Base-by-base conservation (phyloP, 2,113 vertebrate genomes). In the Marmota flaviventris region DNA sequence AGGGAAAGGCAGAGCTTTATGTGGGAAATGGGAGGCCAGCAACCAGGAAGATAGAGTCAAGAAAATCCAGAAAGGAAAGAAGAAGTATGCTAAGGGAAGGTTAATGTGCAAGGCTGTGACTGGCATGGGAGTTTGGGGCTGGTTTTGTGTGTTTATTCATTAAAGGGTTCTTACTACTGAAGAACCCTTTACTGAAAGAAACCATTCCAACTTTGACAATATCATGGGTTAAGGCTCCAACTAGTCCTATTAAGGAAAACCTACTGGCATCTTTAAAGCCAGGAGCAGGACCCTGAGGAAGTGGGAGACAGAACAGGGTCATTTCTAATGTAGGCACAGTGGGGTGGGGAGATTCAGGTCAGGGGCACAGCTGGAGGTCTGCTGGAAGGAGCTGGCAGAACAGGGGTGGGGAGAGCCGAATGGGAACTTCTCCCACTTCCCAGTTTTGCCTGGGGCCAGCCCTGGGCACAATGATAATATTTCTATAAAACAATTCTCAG, bases 391-490 rank as follows among this genome's bases (percentile, higher is more conserved):
- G 85, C 0, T 8, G n/a, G 48, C 58, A 34, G 63, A 63, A 85
- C 37, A 85, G 85, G 51, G 65, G 11, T 78, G 8, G 58, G 24
- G 32, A 70, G 20, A 94, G 82, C 45, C 83, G 92, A 86, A 53
- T 77, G 77, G 14, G 69, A 95, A 84, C 63, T 89, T 96, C 77
- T 88, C 32, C 70, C 61, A 78, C 69, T 94, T 96, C 37, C n/a
- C 75, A 81, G 58, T 87, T 88, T 96, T 94, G 94, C 96, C 97
- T 32, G 79, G 61, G 94, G 95, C 95, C 89, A 97, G 89, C 92
- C 48, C 29, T 89, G 78, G 78, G 95, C 84, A 87, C 69, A 87
- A 24, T 32, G 75, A 95, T 87, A 93, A 65, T 25, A 2, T 88
- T 92, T 94, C 73, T 87, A 45, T 77, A 84, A 94, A 97, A 92